Conservation (phyloP, 1,140 invertebrate species). For the Drosophila bocki region DNA sequence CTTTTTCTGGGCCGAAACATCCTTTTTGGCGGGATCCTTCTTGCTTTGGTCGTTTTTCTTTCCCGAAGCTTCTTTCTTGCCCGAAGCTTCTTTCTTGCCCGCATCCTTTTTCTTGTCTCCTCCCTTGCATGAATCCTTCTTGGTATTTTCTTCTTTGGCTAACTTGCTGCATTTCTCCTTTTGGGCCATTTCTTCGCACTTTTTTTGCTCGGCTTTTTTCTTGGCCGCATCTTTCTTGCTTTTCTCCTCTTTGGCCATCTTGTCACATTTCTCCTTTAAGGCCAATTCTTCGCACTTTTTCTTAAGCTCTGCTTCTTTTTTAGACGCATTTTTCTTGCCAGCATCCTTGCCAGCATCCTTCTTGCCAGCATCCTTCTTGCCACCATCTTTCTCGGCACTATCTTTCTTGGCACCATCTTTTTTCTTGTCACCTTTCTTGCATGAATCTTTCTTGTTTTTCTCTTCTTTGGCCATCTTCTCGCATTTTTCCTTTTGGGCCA, state of each 20-base stretch:
- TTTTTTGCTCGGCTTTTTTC: no score
- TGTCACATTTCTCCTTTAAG: no score
- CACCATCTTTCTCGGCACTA: background rate
- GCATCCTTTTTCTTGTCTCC: background rate
- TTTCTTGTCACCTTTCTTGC: background rate
- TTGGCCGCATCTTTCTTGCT: background rate
- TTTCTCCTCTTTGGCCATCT: no score
- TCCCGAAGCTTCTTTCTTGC: no score
- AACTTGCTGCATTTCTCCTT: no score
- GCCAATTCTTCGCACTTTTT: no score
- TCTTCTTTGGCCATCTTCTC: background rate
- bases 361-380: background rate
- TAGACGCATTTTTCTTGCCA: background rate
- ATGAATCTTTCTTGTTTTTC: background rate
- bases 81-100: no score
- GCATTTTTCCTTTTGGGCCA: conserved; percentile 1
- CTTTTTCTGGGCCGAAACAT: background rate
- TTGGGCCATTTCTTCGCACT: no score
- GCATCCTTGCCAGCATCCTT: background rate
- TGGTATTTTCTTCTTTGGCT: no score
- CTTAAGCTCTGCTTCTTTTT: no score
- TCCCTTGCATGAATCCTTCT: background rate
- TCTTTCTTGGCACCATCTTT: background rate
- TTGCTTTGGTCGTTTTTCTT: no score
- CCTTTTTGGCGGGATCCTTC: background rate